phyloP scores from a whole-genome alignment of 1,140 invertebrate genomes.

The Eufriesea mexicana region DNA sequence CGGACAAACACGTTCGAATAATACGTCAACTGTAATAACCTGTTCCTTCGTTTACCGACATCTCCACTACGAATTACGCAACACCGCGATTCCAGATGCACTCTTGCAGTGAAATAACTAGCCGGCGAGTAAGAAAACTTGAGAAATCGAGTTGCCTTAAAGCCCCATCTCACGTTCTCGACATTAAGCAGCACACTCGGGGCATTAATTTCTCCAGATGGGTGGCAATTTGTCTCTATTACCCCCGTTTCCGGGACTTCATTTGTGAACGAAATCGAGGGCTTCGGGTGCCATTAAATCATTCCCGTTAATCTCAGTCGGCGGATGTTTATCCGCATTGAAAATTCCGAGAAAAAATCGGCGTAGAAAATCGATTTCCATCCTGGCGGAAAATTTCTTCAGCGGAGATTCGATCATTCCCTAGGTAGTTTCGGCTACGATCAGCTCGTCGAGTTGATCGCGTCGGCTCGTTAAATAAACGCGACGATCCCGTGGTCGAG shows the following conservation, averaged over 20 bases:
- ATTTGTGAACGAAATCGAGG: background rate
- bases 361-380: background rate
- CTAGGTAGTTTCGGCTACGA: background rate
- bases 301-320: background rate
- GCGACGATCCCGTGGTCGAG: background rate
- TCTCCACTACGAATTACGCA: too few relatives aligned
- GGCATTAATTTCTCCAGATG: background rate
- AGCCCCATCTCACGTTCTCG: background rate
- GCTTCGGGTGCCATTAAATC: background rate
- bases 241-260: background rate
- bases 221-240: slow-evolving; percentile 1
- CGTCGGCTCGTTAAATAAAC: background rate
- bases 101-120: too few relatives aligned
- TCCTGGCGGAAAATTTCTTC: background rate
- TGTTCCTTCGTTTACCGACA: too few relatives aligned
- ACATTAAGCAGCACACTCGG: background rate
- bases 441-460: background rate
- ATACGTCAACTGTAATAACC: too few relatives aligned
- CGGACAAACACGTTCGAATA: too few relatives aligned
- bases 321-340: background rate
- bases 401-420: too few relatives aligned
- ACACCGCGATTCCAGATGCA: too few relatives aligned
- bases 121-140: background rate
- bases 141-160: background rate
- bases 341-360: background rate